Percentiles rank a stretch among this genome's conserved stretches.
These are phyloP conservation scores for Xylocopa sonorina DNA, from an alignment of 1,140 invertebrate species.

Conservation along the genomic window DNA sequence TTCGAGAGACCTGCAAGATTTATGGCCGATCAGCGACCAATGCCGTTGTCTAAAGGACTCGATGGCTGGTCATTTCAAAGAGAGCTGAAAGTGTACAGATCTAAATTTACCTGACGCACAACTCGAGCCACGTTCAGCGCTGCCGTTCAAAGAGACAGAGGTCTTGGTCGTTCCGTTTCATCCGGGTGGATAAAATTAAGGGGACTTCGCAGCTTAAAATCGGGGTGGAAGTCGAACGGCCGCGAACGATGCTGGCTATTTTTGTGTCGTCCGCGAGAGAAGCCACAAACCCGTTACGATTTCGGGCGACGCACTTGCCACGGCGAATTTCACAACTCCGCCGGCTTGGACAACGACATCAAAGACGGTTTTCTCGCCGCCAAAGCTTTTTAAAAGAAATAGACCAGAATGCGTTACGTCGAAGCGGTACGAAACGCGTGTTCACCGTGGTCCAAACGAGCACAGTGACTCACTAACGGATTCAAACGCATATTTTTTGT, in stretches of 20 bases:
- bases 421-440: too few species aligned
- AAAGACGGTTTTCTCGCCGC: not conserved
- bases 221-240: constrained; percentile 60
- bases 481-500: too few species aligned
- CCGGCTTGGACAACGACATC: not conserved
- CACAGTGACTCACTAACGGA: too few species aligned
- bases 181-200: constrained; percentile 58
- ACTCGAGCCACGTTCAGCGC: constrained; percentile 14
- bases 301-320: constrained; percentile 51
- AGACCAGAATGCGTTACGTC: too few species aligned
- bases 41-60: not conserved
- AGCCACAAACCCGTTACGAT: constrained; percentile 59
- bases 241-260: constrained; percentile 65
- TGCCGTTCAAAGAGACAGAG: constrained; percentile 21
- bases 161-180: constrained; percentile 29
- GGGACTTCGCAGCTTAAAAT: constrained; percentile 62
- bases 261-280: constrained; percentile 61
- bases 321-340: constrained; percentile 46
- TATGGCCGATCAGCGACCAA: not conserved
- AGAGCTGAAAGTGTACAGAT: not conserved
- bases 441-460: too few species aligned
- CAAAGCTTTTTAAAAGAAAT: too few species aligned
- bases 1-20: not conserved
- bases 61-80: constrained; percentile 1
- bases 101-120: not conserved